Evolutionary conservation across 2,888 invertebrate species (phyloP).

Genomic region (Apodemia duryi): DNA sequence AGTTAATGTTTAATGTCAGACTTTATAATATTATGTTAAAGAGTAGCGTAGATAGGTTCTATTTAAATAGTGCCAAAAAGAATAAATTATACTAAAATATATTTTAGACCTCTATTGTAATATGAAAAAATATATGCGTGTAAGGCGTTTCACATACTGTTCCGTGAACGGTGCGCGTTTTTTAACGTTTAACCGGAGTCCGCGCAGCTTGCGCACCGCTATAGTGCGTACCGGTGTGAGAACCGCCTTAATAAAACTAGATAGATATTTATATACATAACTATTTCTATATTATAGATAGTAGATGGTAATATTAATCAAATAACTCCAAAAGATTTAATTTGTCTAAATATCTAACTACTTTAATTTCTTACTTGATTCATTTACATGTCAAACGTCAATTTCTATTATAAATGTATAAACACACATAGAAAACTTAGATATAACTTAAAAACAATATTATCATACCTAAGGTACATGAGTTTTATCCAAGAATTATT

Average conservation of each 20-base stretch:
- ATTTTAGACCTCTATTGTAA: not conserved
- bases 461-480: not conserved
- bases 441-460: not conserved
- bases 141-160: too few relatives aligned
- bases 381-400: not conserved
- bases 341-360: not conserved
- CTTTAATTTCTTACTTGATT: not conserved
- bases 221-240: too few relatives aligned
- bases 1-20: not conserved
- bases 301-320: not conserved
- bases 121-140: not conserved
- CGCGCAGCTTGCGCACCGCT: too few relatives aligned
- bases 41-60: conserved; percentile 9
- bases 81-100: not conserved
- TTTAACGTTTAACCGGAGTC: too few relatives aligned
- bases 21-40: not conserved
- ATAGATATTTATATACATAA: too few relatives aligned
- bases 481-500: too few relatives aligned
- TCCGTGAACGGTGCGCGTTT: too few relatives aligned
- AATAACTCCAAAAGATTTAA: not conserved
- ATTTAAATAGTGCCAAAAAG: conserved; percentile 7
- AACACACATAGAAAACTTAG: not conserved
- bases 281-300: conserved; percentile 1
- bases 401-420: not conserved
- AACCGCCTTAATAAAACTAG: too few relatives aligned